Evolutionary conservation across 1,140 invertebrate species (phyloP).

Genomic region (Lepidurus couesii): DNA sequence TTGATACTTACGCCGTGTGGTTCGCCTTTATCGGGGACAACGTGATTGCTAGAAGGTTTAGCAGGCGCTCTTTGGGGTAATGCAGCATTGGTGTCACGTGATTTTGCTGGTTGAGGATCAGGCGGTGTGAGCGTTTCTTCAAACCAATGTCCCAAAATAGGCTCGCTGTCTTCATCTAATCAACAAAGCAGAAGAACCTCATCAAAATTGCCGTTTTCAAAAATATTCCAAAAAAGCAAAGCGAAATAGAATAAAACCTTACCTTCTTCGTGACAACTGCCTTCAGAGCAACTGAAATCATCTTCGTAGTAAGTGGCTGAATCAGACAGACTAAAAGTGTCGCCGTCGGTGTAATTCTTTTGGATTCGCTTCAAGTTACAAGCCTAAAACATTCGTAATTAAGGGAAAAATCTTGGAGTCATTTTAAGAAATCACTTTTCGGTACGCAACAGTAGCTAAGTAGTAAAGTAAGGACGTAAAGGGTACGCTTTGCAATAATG

Average conservation of each 20-base stretch:
- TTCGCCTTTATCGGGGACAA: slow-evolving; percentile 84
- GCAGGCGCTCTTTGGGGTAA: slow-evolving; percentile 44
- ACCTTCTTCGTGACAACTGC: slow-evolving; percentile 72
- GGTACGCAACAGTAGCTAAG: slow-evolving; percentile 77
- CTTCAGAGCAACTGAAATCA: slow-evolving; percentile 78
- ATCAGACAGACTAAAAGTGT: slow-evolving; percentile 77
- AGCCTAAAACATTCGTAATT: slow-evolving; percentile 48
- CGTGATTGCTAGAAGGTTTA: slow-evolving; percentile 45
- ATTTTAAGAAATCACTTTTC: slow-evolving; percentile 56
- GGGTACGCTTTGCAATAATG: slow-evolving; percentile 59
- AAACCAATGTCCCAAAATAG: slow-evolving; percentile 85
- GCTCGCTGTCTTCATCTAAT: slow-evolving; percentile 75
- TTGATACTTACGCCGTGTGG: slow-evolving; percentile 67
- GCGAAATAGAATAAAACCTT: slow-evolving; percentile 36
- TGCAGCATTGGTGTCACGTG: slow-evolving; percentile 40
- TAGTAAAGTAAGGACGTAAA: slow-evolving; percentile 77
- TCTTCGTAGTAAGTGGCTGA: slow-evolving; percentile 90
- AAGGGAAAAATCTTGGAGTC: slow-evolving; percentile 23
- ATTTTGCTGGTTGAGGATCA: slow-evolving; percentile 45
- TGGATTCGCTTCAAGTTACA: slow-evolving; percentile 74
- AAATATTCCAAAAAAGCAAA: not conserved
- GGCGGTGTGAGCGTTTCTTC: slow-evolving; percentile 80
- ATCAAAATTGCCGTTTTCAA: not conserved
- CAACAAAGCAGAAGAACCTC: not conserved
- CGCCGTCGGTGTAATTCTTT: slow-evolving; percentile 68